Conservation (phyloP, 2,797 vertebrate species). For the Pteronotus mesoamericanus region DNA sequence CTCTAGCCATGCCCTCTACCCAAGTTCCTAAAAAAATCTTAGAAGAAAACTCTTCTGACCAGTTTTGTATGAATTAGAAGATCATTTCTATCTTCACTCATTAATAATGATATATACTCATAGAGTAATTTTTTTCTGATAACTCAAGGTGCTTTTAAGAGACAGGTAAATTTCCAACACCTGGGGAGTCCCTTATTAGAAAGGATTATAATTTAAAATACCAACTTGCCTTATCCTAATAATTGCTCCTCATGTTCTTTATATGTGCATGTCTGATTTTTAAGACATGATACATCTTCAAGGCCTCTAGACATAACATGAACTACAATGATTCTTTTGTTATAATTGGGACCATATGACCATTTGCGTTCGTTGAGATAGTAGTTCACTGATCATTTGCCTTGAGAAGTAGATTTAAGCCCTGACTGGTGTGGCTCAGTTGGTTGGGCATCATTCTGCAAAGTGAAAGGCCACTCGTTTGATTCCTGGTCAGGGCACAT, state of each 20-base stretch:
- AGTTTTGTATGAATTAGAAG: neutral
- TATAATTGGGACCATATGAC: neutral
- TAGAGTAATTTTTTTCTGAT: neutral
- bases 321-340: neutral
- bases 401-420: neutral
- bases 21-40: neutral
- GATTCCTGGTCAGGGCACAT: too few relatives aligned
- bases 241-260: neutral
- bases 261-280: neutral
- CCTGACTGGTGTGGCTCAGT: neutral
- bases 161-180: neutral
- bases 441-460: neutral
- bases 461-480: neutral
- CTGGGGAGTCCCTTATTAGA: neutral
- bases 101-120: slow-evolving; percentile 16
- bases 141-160: neutral
- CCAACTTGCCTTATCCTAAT: neutral
- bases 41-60: neutral
- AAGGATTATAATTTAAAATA: slow-evolving; percentile 2
- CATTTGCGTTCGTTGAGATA: neutral
- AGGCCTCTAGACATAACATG: neutral
- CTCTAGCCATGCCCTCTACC: neutral
- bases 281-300: neutral
- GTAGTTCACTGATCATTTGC: neutral
- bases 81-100: neutral